phyloP scores from a whole-genome alignment of 2,888 invertebrate species.

The Empis stercorea region DNA sequence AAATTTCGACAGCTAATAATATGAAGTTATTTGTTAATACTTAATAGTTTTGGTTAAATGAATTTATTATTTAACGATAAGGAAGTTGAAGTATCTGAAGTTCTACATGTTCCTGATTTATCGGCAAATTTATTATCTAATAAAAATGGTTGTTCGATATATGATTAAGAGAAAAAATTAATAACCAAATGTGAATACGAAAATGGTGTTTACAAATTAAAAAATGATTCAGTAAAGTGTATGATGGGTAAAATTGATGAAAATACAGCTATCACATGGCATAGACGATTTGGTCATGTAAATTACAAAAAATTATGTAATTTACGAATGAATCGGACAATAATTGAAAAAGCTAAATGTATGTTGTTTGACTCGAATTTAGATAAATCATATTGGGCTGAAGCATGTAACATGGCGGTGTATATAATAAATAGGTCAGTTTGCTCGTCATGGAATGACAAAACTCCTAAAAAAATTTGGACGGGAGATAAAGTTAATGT shows the following conservation, averaged over 20 bases:
- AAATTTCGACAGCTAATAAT: neutral
- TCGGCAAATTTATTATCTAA: neutral
- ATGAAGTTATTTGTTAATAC: neutral
- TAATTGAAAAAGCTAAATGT: conserved; percentile 14
- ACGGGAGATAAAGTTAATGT: conserved; percentile 23
- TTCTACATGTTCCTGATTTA: neutral
- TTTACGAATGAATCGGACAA: conserved; percentile 10
- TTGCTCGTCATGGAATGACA: conserved; percentile 6
- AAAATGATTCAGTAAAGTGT: neutral
- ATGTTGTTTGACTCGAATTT: conserved; percentile 11
- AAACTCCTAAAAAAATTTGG: conserved; percentile 29
- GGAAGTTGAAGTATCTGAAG: neutral
- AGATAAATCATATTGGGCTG: conserved; percentile 9
- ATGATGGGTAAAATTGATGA: neutral
- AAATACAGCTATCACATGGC: neutral
- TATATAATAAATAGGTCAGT: conserved; percentile 11
- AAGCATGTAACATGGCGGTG: conserved; percentile 14
- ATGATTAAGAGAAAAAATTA: neutral
- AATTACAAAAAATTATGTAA: neutral
- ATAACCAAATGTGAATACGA: neutral
- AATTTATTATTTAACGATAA: neutral
- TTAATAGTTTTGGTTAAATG: neutral
- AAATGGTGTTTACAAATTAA: neutral
- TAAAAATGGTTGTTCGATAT: neutral
- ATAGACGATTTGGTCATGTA: neutral